Base-by-base conservation (phyloP, 2,113 vertebrate species). In the Galbula dea region DNA sequence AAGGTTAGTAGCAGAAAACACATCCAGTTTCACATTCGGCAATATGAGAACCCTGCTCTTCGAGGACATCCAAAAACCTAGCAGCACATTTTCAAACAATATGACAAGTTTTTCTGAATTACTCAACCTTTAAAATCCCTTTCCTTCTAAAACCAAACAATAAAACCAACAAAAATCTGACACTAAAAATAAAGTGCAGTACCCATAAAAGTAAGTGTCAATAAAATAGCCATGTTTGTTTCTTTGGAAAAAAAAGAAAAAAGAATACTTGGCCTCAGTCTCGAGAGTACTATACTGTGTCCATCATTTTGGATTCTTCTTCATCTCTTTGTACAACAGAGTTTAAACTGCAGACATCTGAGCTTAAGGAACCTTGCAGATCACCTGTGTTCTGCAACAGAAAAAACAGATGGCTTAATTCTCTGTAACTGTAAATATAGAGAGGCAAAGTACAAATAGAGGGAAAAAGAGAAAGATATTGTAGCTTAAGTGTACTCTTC, bases 261-360 rank as follows among this genome's bases (percentile, higher is more conserved):
- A 5, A 49, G 13, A 97, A 69, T 73, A 97, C 96, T 97, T 97
- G 96, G 96, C 95, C 86, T 96, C 94, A 97, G 96, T 97, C 96
- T 96, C 89, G 90, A 65, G 65, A 92, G 83, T 89, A 92, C 97
- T 98, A 99, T 88, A 98, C 98, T 77, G 97, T 99, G 95, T 99
- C 99, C 99, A 99, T 99, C 98, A 98, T 98, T 97, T 98, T 98
- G 26, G 97, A 96, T 95, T 99, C 99, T 15, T 99, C 99, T 83
- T 99, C 99, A 12, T 99, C 99, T 97, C 98, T 99, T 90, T 98
- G 98, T 97, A 98, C 97, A 94, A 97, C 95, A 58, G 97, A 98
- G 41, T 97, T 96, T 93, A 95, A 98, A 94, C 96, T 98, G 98
- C 98, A 98, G 88, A 97, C 96, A 93, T 97, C 97, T 27, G 97